Base-by-base conservation (phyloP, 2,113 vertebrate genomes). In the Lontra canadensis region DNA sequence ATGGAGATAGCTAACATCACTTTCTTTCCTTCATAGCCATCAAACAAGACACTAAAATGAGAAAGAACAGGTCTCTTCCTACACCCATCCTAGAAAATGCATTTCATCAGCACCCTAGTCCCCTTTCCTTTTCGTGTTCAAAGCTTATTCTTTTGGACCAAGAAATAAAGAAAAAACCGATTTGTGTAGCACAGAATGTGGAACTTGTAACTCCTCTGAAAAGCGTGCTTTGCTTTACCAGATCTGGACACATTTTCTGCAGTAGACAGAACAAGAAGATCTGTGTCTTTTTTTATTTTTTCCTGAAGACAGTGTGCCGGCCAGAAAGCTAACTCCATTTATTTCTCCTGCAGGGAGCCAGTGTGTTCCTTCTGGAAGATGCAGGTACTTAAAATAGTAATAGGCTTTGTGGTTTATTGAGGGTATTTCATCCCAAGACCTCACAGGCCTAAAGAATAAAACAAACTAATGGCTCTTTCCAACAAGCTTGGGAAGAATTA, bases 351-450 rank as follows among this genome's bases (percentile, higher is more conserved):
- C 87, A 74, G 96, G 98, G 98, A 98, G 95, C 57, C 49, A 26
- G 34, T 21, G 5, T 36, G 88, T 42, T 81, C 86, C 97, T 96
- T 96, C 94, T 94, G 34, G 92, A 98, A 95, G 67, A 97, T 88
- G 83, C 71, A 88, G 29, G 96, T 85, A 94, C 95, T 98, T 97
- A 97, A 94, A 97, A 96, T 95, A 97, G 95, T 94, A 97, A 97
- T 97, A 97, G 84, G 94, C 90, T 97, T 96, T 92, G 94, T 85
- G 74, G 95, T 95, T 92, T 97, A 85, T 82, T 61, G 26, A 95
- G 78, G 96, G 83, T 88, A 86, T 97, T 97, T 95, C 95, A 95
- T 97, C 94, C 94, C 76, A 57, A 96, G 94, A 96, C 95, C 95
- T 93, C 95, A 94, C 49, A 57, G 94, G 71, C 94, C 69, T 92